phyloP scores from a whole-genome alignment of 92 coral and sea anemone genomes.

The Palythoa caribaeorum region DNA sequence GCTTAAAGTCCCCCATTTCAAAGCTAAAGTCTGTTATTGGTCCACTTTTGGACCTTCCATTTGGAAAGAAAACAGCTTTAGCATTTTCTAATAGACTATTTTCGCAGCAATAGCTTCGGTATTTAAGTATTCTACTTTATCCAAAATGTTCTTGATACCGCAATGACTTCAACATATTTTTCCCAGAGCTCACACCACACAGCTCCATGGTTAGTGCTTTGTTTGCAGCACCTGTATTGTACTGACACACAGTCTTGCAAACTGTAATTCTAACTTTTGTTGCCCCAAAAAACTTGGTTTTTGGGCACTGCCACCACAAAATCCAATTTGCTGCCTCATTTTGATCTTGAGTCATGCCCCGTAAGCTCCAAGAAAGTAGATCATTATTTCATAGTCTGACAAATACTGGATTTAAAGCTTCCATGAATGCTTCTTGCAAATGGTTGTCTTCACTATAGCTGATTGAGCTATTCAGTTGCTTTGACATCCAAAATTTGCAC shows the following conservation, averaged over 20 bases:
- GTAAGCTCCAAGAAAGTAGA: neutral
- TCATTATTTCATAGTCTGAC: neutral
- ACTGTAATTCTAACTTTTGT: constrained; percentile 10
- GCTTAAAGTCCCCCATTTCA: constrained; percentile 35
- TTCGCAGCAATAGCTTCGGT: too few relatives aligned
- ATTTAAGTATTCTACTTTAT: neutral
- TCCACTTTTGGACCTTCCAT: constrained; percentile 32
- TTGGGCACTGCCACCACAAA: constrained; percentile 1
- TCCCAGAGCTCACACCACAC: neutral
- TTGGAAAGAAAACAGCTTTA: constrained; percentile 27
- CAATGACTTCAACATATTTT: neutral
- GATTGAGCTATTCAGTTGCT: constrained; percentile 1
- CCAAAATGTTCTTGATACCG: neutral
- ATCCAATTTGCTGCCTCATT: neutral
- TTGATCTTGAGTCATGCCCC: neutral
- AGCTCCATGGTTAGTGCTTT: constrained; percentile 17
- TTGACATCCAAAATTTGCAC: constrained; percentile 36
- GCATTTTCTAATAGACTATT: constrained; percentile 38
- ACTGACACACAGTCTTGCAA: constrained; percentile 15
- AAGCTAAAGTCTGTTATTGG: constrained; percentile 4
- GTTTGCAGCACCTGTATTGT: constrained; percentile 13
- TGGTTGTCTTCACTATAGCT: neutral
- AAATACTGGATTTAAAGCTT: constrained; percentile 4
- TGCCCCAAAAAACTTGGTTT: constrained; percentile 9
- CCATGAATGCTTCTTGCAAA: constrained; percentile 7